Evolutionary conservation across 2,113 vertebrate genomes (phyloP), one percentile per base, ranked within the genome.

Genomic region (Terrapene triunguis): DNA sequence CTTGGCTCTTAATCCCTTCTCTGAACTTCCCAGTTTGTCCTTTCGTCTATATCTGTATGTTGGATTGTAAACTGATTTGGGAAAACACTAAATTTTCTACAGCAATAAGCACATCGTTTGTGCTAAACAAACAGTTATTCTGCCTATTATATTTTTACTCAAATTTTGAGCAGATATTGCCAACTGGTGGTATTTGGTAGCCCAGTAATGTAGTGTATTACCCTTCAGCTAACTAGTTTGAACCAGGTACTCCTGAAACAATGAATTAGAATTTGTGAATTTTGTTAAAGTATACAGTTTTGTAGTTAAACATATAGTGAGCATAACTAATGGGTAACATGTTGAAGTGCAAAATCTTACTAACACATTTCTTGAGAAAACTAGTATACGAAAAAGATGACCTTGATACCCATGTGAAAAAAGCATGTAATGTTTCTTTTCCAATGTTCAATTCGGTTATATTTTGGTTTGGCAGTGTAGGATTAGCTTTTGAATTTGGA

Each of bases 21-120:
- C 55, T 89, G 89, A 14, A 10, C 51, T 89, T 84, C 35, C 1
- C 21, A 17, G 6, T 1, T 24, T 38, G 0, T 83, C 55, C 57
- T 92, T 81, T 57, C 72, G 74, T 88, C 90, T 80, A n/a, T 85
- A 88, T 24, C 44, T 96, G 3, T 22, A 0, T 80, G 93, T 85
- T 25, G 16, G 4, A 91, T 38, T 51, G 74, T 19, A 72, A 2
- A 25, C 80, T 93, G 84, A 48, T 27, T 62, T n/a, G 0, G n/a
- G 21, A 48, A 48, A 2, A 3, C 48, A 21, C 50, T 86, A 0
- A 0, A 54, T 86, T 89, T 90, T 76, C 21, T 86, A 1, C 29
- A 38, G 80, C 44, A 94, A 19, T 47, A 47, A 44, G 85, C 44
- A 13, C 0, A 0, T n/a, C 8, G 12, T 94, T 80, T 48, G 9